Percentiles rank a stretch among this genome's conserved stretches.
Conservation (phyloP, 2,888 invertebrate genomes). For the Ennomos quercinarius region DNA sequence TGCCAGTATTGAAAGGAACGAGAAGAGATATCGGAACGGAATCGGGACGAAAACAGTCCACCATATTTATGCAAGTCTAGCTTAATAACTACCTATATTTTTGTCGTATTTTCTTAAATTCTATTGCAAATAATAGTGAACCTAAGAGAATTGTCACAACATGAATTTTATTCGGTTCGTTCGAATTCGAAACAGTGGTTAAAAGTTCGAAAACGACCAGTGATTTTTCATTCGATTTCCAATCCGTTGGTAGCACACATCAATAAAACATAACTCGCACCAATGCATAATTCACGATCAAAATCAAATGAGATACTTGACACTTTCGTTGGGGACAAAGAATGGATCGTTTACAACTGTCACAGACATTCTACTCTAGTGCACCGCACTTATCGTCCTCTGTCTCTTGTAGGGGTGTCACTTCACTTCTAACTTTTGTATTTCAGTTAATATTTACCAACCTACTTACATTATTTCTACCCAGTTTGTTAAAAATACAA, state of each 20-base stretch:
- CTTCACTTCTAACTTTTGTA: conserved; percentile 7
- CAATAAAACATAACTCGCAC: conserved; percentile 52
- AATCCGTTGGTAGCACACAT: conserved; percentile 42
- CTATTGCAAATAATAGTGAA: too few relatives aligned
- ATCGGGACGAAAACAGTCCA: too few relatives aligned
- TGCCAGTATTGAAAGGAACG: too few relatives aligned
- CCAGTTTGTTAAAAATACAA: too few relatives aligned
- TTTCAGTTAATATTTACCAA: too few relatives aligned
- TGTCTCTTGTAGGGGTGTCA: conserved; percentile 42
- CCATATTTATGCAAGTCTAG: too few relatives aligned
- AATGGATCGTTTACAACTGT: conserved; percentile 56
- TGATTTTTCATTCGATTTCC: conserved; percentile 10
- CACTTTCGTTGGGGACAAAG: conserved; percentile 51
- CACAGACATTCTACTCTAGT: conserved; percentile 48
- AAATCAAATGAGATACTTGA: conserved; percentile 53
- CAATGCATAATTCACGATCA: conserved; percentile 58
- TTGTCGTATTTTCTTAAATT: too few relatives aligned
- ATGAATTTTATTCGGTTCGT: conserved; percentile 1
- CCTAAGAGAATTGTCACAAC: too few relatives aligned
- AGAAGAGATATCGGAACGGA: too few relatives aligned
- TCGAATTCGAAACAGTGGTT: too few relatives aligned
- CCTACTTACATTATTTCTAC: too few relatives aligned
- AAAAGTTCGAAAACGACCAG: conserved; percentile 3
- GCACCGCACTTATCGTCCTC: conserved; percentile 39
- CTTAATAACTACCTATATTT: too few relatives aligned